Evolutionary conservation across 2,797 vertebrate species (phyloP), one percentile per base, ranked within the genome.

Genomic region (Amazona finschi): DNA sequence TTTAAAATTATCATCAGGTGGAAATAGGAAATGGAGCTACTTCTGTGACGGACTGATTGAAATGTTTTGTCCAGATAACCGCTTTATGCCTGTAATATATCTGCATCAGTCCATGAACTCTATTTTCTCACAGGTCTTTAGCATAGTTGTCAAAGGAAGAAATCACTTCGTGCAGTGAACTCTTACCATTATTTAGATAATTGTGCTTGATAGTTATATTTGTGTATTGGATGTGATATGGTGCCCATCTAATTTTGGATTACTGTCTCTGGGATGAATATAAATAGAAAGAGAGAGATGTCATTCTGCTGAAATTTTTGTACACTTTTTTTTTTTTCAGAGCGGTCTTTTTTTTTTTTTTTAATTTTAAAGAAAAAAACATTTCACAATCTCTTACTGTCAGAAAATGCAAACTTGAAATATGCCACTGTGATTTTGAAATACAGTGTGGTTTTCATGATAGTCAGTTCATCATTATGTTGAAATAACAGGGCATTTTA

Each of bases 31-130:
- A 88, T 88, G 38, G n/a, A 89, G 55, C 44, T 61, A 57, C 58
- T 89, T 92, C 62, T 82, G 47, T 67, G 46, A 61, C 33, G 71
- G 62, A 55, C 61, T 67, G 64, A 90, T 84, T 41, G 62, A 94
- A 95, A 81, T 89, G 25, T 94, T 94, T 94, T 94, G 66, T 89
- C 73, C 25, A 88, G 95, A 85, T 91, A 90, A 67, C 22, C 12
- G 15, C 52, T 82, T 92, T 69, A 82, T 89, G 58, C 24, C 60
- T 76, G 24, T 87, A 90, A 78, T 82, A 49, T 65, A 55, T 84
- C 30, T 95, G 17, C 36, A 74, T 94, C 70, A 60, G 46, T 79
- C 86, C 38, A 60, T 90, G 85, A 89, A 93, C 38, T 90, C 20
- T 72, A 2, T 85, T 91, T 83, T 12, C 39, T 83, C 86, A 41